Percentiles rank a stretch among this genome's conserved stretches.
phyloP scores from a whole-genome alignment of 2,797 vertebrate species.

The Parauchenoglanis ngamensis region DNA sequence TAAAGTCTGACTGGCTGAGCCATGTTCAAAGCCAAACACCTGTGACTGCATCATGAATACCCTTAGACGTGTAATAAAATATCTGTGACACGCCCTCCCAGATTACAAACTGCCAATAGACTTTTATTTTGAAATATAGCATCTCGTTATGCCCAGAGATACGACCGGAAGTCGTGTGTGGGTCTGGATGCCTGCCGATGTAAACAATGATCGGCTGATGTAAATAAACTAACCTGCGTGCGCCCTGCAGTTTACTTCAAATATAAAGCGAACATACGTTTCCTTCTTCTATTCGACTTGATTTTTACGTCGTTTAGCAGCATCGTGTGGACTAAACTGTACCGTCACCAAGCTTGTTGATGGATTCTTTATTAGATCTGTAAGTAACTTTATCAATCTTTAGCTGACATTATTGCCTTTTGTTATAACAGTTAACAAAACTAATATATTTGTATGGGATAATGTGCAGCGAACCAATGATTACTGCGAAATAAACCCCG shows the following conservation, averaged over 20 bases:
- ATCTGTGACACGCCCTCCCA: not conserved
- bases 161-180: not conserved
- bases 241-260: not conserved
- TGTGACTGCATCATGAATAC: not conserved
- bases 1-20: not conserved
- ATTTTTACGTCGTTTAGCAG: not conserved
- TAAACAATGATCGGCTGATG: not conserved
- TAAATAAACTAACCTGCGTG: not conserved
- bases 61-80: not conserved
- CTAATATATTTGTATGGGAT: too few relatives aligned
- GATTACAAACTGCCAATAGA: not conserved
- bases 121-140: not conserved
- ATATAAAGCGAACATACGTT: not conserved
- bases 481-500: too few relatives aligned
- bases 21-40: not conserved
- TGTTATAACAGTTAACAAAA: too few relatives aligned
- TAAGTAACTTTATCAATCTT: slow-evolving; percentile 43
- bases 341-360: not conserved
- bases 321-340: not conserved
- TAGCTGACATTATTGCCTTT: not conserved
- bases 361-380: slow-evolving; percentile 57
- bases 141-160: not conserved
- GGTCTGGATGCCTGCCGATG: not conserved
- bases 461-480: too few relatives aligned
- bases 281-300: not conserved